Conservation (phyloP, 2,888 invertebrate genomes). For the Drosophila cracens region DNA sequence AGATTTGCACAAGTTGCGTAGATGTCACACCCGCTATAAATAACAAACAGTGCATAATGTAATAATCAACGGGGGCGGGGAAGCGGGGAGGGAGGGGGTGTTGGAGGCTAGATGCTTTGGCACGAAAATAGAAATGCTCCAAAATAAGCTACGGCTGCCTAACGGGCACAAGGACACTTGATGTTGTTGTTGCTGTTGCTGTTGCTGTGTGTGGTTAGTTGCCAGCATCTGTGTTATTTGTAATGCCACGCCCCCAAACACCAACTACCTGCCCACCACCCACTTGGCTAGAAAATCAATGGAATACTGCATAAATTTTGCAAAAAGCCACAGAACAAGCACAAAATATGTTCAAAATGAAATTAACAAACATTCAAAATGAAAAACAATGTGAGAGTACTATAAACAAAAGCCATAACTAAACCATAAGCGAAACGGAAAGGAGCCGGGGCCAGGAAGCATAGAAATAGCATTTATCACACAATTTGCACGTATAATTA, state of each 20-base stretch:
- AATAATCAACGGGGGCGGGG: constrained; percentile 9
- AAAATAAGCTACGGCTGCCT: constrained; percentile 66
- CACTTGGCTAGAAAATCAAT: constrained; percentile 42
- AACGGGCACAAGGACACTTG: constrained; percentile 73
- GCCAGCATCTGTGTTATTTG: constrained; percentile 55
- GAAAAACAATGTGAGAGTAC: constrained; percentile 5
- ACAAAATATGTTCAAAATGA: constrained; percentile 21
- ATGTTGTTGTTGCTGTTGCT: constrained; percentile 7
- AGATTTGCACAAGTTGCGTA: constrained; percentile 61
- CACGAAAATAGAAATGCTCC: constrained; percentile 74
- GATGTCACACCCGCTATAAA: constrained; percentile 53
- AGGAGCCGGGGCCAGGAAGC: constrained; percentile 22
- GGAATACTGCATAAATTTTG: constrained; percentile 42
- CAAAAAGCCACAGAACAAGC: constrained; percentile 23
- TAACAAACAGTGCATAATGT: constrained; percentile 55
- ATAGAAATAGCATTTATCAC: constrained; percentile 66
- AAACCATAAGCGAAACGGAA: constrained; percentile 1
- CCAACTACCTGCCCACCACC: neutral
- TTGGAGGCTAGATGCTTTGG: constrained; percentile 35
- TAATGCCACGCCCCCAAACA: constrained; percentile 29
- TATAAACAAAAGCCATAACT: constrained; percentile 19
- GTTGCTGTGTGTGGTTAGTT: constrained; percentile 27
- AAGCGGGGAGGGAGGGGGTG: neutral
- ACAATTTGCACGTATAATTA: constrained; percentile 80
- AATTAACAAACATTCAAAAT: constrained; percentile 30